phyloP scores from a whole-genome alignment of 2,113 vertebrate genomes.

The Siphamia tubifer region DNA sequence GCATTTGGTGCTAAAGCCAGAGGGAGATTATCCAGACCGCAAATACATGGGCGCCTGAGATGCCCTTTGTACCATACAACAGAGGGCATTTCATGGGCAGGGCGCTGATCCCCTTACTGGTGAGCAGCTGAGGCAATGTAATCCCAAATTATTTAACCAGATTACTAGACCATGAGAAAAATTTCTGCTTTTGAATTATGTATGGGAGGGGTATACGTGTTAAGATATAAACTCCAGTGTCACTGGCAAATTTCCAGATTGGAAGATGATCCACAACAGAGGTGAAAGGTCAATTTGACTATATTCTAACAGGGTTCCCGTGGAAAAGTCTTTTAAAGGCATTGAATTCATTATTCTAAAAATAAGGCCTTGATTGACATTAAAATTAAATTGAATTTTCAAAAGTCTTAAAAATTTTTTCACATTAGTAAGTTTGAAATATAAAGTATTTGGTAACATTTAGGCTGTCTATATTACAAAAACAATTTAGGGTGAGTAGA shows the following conservation, averaged over 20 bases:
- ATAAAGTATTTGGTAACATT: too few relatives aligned
- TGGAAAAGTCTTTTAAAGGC: too few relatives aligned
- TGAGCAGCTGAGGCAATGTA: slow-evolving; percentile 67
- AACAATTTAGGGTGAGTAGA: too few relatives aligned
- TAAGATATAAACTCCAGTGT: slow-evolving; percentile 39
- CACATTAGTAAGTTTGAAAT: too few relatives aligned
- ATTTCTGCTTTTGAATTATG: slow-evolving; percentile 62
- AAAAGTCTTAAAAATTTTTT: too few relatives aligned
- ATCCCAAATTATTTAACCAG: slow-evolving; percentile 80
- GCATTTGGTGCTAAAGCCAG: slow-evolving; percentile 51
- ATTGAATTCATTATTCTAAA: too few relatives aligned
- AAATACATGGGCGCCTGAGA: slow-evolving; percentile 59
- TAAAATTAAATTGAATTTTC: too few relatives aligned
- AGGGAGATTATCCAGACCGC: slow-evolving; percentile 69
- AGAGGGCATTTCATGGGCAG: slow-evolving; percentile 73
- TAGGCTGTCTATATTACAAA: too few relatives aligned
- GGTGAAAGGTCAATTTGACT: neutral
- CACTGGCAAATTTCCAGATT: neutral
- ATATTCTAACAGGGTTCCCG: too few relatives aligned
- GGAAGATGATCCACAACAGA: neutral
- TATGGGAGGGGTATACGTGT: slow-evolving; percentile 41
- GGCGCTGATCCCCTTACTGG: slow-evolving; percentile 69
- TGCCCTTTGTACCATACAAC: slow-evolving; percentile 71
- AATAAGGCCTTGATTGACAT: too few relatives aligned
- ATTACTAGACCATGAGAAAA: slow-evolving; percentile 72